Percentiles rank a stretch among this genome's conserved stretches.
Evolutionary conservation across 2,113 vertebrate species (phyloP).

Genomic region (Formicarius rufipectus): DNA sequence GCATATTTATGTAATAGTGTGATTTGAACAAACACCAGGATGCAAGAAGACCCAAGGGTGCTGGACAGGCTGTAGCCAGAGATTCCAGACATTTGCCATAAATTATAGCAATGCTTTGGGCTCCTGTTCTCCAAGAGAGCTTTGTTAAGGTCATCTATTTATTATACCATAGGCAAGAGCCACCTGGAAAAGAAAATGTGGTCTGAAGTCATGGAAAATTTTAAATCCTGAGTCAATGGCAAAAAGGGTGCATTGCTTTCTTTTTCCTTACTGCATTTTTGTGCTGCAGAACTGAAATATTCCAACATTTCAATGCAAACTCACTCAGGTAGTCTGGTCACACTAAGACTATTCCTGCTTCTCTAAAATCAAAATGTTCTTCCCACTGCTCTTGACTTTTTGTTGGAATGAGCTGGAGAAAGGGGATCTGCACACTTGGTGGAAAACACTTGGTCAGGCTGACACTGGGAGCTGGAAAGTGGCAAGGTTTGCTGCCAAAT

Average conservation of each 20-base stretch:
- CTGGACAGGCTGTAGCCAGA: neutral
- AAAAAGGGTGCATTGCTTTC: neutral
- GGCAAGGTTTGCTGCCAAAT: neutral
- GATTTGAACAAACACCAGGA: neutral
- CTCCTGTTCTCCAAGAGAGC: neutral
- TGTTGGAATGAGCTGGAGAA: neutral
- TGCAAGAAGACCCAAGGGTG: neutral
- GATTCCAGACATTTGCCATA: neutral
- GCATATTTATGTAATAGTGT: neutral
- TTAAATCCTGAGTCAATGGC: neutral
- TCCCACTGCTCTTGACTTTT: neutral
- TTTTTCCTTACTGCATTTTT: neutral
- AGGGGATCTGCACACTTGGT: accelerated
- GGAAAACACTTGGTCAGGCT: neutral
- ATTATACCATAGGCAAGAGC: neutral
- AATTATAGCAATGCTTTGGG: neutral
- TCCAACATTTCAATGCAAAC: neutral
- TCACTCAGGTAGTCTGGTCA: neutral
- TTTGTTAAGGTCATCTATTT: neutral
- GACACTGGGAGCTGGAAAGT: neutral
- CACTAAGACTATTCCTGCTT: neutral
- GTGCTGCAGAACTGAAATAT: neutral
- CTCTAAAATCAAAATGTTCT: neutral
- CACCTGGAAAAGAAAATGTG: neutral
- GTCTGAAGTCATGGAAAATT: neutral